Base-by-base conservation (phyloP, 2,797 vertebrate species). In the Notolepis coatsorum region DNA sequence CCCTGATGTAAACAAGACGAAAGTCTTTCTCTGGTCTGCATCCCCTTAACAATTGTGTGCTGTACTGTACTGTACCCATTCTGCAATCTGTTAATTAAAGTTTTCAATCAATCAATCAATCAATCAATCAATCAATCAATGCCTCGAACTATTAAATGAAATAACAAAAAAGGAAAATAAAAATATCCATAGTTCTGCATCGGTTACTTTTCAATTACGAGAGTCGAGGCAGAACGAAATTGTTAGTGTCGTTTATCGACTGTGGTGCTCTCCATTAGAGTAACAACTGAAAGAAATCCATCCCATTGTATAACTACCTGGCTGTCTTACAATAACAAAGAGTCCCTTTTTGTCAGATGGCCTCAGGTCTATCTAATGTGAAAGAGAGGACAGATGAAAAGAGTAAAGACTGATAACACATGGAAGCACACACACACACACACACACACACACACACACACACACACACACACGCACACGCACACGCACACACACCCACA, bases 171-270 rank as follows among this genome's bases (percentile, higher is more conserved):
- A 79, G 58, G 70, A 80, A 68, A 79, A 86, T 85, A 89, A 65
- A 84, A 69, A 83, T 87, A 84, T 76, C 79, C 82, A 85, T 88
- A 90, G 90, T 95, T 96, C 94, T 94, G 90, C 93, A 91, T 95
- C 91, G 93, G 89, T 94, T 95, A 91, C 90, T 94, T 96, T 96
- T 95, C 92, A 95, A 94, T 95, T 96, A 95, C 85, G 83, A 87
- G 90, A 93, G 88, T 88, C 84, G 92, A 93, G 94, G 92, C 90
- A 92, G 94, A 96, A 95, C 93, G 70, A 90, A 94, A 95, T 93
- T 94, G 92, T 93, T 95, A 91, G 92, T 93, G 93, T 93, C 91
- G 92, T 93, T 94, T 96, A 96, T 96, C 91, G 93, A 95, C 94
- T 94, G 91, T 89, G 91, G 89, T 93, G 86, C 92, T 93, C 86